Percentiles rank a stretch among this genome's conserved stretches.
Evolutionary conservation across 2,888 invertebrate species (phyloP).

Genomic region (Synanthedon vespiformis): DNA sequence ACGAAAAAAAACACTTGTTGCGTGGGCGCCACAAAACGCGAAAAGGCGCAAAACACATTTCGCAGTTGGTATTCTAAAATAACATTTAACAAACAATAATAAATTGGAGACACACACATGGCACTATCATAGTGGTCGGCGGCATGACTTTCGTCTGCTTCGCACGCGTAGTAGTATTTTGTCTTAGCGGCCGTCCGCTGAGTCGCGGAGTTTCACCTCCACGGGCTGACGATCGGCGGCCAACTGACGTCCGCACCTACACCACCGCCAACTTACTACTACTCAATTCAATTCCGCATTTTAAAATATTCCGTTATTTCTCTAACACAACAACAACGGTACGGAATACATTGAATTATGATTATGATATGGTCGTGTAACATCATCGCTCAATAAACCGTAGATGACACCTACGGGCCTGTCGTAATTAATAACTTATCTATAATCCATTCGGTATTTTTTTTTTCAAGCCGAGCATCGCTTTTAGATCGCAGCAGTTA

Average conservation of each 20-base stretch:
- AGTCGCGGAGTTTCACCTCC: conserved; percentile 45
- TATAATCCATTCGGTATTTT: no score
- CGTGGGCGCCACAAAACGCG: conserved; percentile 15
- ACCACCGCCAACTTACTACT: conserved; percentile 45
- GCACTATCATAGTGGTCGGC: conserved; percentile 66
- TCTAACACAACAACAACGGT: conserved; percentile 35
- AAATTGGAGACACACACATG: conserved; percentile 44
- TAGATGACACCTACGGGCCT: background rate
- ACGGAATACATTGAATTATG: conserved; percentile 7
- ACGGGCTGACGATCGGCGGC: conserved; percentile 52
- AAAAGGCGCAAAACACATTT: no score
- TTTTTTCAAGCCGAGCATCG: no score
- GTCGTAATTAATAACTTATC: no score
- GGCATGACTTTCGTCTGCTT: conserved; percentile 49
- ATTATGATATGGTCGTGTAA: background rate
- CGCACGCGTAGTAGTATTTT: conserved; percentile 19
- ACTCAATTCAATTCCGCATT: conserved; percentile 68
- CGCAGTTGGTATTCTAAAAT: background rate
- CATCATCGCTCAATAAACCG: background rate
- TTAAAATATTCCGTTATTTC: conserved; percentile 61
- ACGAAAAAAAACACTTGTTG: conserved; percentile 16
- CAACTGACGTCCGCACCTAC: conserved; percentile 43
- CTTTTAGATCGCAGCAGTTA: no score
- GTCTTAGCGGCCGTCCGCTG: conserved; percentile 20
- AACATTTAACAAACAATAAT: conserved; percentile 1